phyloP scores from a whole-genome alignment of 2,888 invertebrate species.

The Koerneria pararmatus region DNA sequence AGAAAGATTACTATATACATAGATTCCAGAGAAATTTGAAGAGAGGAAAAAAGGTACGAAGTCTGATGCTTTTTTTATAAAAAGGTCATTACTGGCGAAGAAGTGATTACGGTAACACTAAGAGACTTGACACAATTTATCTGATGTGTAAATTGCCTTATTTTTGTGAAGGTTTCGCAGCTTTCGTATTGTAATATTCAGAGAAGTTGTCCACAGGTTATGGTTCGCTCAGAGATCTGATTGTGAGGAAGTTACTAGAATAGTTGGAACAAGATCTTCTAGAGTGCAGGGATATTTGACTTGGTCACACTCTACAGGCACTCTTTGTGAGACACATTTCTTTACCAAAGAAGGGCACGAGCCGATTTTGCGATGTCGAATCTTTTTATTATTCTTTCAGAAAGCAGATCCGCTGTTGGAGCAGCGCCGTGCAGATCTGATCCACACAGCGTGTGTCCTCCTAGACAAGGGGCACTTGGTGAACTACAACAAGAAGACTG shows the following conservation, averaged over 20 bases:
- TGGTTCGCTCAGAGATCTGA: neutral
- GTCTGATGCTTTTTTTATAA: no score
- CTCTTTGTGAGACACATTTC: no score
- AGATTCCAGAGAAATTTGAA: no score
- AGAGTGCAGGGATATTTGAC: conserved; percentile 56
- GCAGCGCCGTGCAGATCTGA: conserved; percentile 83
- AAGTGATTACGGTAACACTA: no score
- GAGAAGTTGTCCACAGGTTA: conserved; percentile 20
- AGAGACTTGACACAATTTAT: no score
- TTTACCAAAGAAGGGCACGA: no score
- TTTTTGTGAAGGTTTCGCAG: no score
- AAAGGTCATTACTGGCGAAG: no score
- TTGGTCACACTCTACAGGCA: conserved; percentile 12
- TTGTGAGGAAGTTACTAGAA: neutral
- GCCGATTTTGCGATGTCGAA: neutral
- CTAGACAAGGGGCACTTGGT: conserved; percentile 89
- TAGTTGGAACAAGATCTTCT: conserved; percentile 22
- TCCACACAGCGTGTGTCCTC: conserved; percentile 86
- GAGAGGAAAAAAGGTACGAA: no score
- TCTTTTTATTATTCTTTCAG: conserved; percentile 36
- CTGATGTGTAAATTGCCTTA: no score
- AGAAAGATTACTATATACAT: no score
- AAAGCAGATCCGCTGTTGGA: conserved; percentile 82
- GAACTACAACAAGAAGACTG: conserved; percentile 90
- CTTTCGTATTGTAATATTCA: neutral